Evolutionary conservation across 2,888 invertebrate species (phyloP), one percentile per base, ranked within the genome.

Genomic region (Ptilodon capucinus): DNA sequence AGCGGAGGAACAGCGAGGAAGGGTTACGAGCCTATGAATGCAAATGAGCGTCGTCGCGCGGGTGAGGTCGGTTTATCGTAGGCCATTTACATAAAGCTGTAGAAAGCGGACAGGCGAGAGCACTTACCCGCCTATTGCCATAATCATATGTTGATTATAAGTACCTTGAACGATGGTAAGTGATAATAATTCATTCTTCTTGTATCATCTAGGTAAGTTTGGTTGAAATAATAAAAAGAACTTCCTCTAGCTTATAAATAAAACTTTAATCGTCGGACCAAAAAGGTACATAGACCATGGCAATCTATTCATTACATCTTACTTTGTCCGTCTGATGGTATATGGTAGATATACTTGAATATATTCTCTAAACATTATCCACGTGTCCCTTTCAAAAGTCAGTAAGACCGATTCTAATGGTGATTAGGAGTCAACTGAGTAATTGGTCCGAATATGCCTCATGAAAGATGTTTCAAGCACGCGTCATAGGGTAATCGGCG

Each of bases 1-100:
- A 78, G 79, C 80, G 74, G 71, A 75, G 74, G 79, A 79, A 76
- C 77, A 77, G 72, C 81, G 81, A 80, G 84, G 82, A 86, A 87
- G 89, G 90, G 89, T 91, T 90, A 87, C 84, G 84, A 85, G 88
- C 87, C 90, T 85, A 90, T 91, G 90, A 90, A 91, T 91, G 90
- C 89, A 91, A 90, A 91, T 90, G 88, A 90, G 87, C 79, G 76
- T 70, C 78, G 71, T 76, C 72, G 76, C 80, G 77, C 80, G 75
- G 78, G 73, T 72, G 75, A 77, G 81, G 78, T 75, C 83, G 84
- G 81, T 85, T 86, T 88, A 89, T 88, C 84, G 88, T 76, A 64
- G 65, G 75, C 65, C 79, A 89, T 90, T 90, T 88, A 85, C 87
- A 90, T 90, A 89, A 85, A 85, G 78, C 83, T 80, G 76, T 75